phyloP scores from a whole-genome alignment of 2,113 vertebrate species.

The Strix aluco region DNA sequence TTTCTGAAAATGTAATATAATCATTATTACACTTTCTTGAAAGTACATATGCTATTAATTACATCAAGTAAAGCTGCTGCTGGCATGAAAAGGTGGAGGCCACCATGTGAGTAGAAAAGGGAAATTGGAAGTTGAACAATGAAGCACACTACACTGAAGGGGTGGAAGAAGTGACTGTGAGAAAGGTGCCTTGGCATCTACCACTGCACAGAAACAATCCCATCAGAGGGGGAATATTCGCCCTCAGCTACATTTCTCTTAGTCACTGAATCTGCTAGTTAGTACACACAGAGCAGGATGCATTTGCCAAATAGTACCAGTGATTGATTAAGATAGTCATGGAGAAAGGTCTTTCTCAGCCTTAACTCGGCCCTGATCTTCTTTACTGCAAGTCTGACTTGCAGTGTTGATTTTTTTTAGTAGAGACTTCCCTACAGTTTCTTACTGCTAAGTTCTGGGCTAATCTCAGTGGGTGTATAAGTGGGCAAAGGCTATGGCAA shows the following conservation, averaged over 20 bases:
- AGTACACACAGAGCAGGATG: background rate
- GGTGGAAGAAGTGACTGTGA: background rate
- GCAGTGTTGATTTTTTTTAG: background rate
- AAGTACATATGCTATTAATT: background rate
- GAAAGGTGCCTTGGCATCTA: background rate
- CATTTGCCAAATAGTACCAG: background rate
- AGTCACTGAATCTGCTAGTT: background rate
- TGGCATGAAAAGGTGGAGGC: background rate
- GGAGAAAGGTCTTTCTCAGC: background rate
- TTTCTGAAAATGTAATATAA: background rate
- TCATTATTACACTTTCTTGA: background rate
- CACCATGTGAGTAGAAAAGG: background rate
- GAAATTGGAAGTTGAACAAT: background rate
- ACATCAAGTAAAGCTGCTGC: background rate
- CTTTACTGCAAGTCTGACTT: background rate
- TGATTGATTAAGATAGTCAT: background rate
- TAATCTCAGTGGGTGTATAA: background rate
- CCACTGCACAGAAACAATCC: background rate
- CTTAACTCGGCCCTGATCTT: background rate
- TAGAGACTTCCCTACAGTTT: background rate
- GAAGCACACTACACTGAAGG: background rate
- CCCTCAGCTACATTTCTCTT: background rate
- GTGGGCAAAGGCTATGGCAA: background rate
- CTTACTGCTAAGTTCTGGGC: background rate
- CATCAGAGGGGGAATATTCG: background rate